Evolutionary conservation across 2,888 invertebrate genomes (phyloP), one percentile per base, ranked within the genome.

Genomic region (Entomobrya proxima): DNA sequence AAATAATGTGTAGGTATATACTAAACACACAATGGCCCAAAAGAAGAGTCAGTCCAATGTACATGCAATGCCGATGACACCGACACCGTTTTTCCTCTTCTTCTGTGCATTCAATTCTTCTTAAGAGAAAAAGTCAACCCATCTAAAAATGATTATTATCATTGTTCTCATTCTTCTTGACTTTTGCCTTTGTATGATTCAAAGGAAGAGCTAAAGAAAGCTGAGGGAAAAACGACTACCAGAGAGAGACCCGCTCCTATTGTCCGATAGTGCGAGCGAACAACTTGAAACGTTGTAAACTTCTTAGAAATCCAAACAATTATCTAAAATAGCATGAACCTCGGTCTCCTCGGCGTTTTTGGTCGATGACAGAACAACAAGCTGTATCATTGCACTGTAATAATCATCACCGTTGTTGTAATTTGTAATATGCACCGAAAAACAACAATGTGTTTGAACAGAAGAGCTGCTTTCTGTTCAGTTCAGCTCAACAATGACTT

Each of bases 241-340:
- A n/a, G 44, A 47, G 30, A 72, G 47, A 40, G 67, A 47, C 85
- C 85, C 78, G 79, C 85, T 85, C 15, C 67, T n/a, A 55, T 85
- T 74, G 69, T 78, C 84, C 64, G 35, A 50, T 15, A 35, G 6
- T 24, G 27, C 47, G 2, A 64, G 15, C 37, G 27, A 55, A 61
- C 40, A 37, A 24, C 32, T 52, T 50, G 61, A 67, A 35, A 40
- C 69, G 84, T 47, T 78, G 84, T 78, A 78, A 79, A 74, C 85
- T 85, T 85, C 85, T 78, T 61, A 79, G 78, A 79, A 85, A 85
- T 72, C 30, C 79, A 79, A 79, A 79, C 79, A 85, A 85, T 85
- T 78, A 67, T 35, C 35, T 67, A 30, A 75, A 76, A 67, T 83
- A 37, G 67, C 35, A 64, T 75, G 75, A 75, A 74, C 75, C 15